These are phyloP conservation scores for Phrynosoma blainvillii DNA, from an alignment of 2,113 vertebrate species.

Conservation along the genomic window DNA sequence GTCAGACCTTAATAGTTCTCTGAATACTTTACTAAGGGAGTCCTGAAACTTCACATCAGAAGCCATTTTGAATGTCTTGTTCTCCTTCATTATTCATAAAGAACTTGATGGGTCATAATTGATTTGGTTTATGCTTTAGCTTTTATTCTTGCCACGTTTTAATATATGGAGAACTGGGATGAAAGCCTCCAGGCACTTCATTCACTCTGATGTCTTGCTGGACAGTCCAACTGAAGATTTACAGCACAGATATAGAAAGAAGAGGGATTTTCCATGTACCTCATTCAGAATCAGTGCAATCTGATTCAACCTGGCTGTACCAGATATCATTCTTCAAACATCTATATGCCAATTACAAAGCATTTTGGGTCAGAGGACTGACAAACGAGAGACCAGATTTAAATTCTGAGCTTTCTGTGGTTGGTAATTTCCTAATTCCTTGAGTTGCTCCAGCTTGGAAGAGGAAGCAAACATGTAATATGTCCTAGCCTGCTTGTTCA, in stretches of 20 bases:
- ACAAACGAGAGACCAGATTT: too few relatives aligned
- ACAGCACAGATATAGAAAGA: background rate
- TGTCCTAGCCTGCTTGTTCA: too few relatives aligned
- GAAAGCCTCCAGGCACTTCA: background rate
- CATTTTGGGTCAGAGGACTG: background rate
- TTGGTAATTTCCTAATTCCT: background rate
- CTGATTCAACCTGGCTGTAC: too few relatives aligned
- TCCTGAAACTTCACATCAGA: slow-evolving; percentile 14
- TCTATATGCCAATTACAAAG: background rate
- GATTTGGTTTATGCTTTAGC: background rate
- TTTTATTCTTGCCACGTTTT: slow-evolving; percentile 20
- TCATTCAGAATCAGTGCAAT: too few relatives aligned
- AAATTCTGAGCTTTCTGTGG: background rate
- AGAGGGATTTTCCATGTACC: background rate
- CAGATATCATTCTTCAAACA: background rate
- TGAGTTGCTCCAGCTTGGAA: too few relatives aligned
- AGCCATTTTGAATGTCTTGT: slow-evolving; percentile 15
- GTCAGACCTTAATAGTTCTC: slow-evolving; percentile 23
- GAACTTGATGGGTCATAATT: slow-evolving; percentile 34
- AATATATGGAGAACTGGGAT: slow-evolving; percentile 22
- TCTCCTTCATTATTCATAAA: slow-evolving; percentile 58
- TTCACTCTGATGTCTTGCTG: slow-evolving; percentile 1
- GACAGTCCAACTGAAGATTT: background rate
- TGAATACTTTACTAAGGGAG: slow-evolving; percentile 35
- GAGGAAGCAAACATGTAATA: too few relatives aligned